phyloP scores from a whole-genome alignment of 2,888 invertebrate species.

The Apantesis nais region DNA sequence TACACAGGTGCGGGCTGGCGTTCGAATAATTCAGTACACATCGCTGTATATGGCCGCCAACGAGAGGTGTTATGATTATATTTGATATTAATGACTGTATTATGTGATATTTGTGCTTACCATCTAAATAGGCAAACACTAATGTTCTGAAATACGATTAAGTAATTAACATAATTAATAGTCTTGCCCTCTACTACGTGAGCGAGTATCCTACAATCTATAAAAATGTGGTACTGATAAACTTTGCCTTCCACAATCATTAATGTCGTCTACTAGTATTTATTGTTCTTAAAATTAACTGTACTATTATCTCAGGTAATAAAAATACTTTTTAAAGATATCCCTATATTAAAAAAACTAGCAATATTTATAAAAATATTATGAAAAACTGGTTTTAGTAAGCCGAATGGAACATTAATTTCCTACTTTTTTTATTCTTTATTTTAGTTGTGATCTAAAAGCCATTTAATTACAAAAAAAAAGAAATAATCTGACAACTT shows the following conservation, averaged over 20 bases:
- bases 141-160: background rate
- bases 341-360: too few relatives aligned
- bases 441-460: too few relatives aligned
- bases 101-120: background rate
- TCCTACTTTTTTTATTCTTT: background rate
- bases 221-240: background rate
- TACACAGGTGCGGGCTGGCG: conserved; percentile 26
- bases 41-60: background rate
- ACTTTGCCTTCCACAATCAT: too few relatives aligned
- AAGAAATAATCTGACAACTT: too few relatives aligned
- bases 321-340: background rate
- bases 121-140: background rate
- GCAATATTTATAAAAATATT: too few relatives aligned
- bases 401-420: background rate
- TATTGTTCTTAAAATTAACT: background rate
- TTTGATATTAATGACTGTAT: background rate
- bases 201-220: too few relatives aligned
- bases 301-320: background rate
- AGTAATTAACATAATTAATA: background rate
- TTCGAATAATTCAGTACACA: conserved; percentile 26
- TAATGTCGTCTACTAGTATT: too few relatives aligned
- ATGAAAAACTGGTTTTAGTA: background rate
- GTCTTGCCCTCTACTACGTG: background rate
- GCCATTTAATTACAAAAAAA: too few relatives aligned
- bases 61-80: conserved; percentile 5